Evolutionary conservation across 2,888 invertebrate genomes (phyloP).

Genomic region (Drosophila anomelani): DNA sequence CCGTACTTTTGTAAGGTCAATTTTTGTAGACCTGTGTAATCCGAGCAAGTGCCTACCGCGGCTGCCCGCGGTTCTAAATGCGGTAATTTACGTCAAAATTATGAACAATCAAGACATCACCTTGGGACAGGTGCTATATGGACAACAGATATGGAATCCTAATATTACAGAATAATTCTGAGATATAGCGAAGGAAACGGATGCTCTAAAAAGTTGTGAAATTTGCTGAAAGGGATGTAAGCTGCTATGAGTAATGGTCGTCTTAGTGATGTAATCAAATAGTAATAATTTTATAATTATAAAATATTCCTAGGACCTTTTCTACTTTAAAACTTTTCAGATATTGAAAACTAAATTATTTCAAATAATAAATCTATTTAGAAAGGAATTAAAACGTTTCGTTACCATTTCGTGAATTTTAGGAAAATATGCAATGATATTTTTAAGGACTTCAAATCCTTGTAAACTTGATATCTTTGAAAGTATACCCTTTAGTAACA

Average conservation of each 20-base stretch:
- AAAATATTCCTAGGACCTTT: background rate
- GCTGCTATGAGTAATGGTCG: background rate
- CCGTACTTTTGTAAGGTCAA: no score
- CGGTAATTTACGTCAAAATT: constrained; percentile 50
- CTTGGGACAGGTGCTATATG: constrained; percentile 20
- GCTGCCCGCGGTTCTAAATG: constrained; percentile 32
- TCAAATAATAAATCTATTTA: no score
- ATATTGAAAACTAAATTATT: background rate
- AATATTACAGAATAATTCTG: background rate
- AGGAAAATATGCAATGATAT: no score
- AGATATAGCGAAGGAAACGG: background rate
- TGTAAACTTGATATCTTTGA: no score
- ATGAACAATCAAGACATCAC: constrained; percentile 53
- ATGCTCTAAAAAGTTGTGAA: background rate
- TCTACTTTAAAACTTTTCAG: background rate
- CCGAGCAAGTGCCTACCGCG: constrained; percentile 8
- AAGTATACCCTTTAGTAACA: no score
- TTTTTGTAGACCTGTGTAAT: no score
- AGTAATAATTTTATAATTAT: no score
- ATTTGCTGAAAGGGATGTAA: background rate
- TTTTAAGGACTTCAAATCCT: no score
- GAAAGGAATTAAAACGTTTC: no score
- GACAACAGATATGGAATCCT: background rate
- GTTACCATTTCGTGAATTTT: no score
- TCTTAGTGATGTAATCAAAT: background rate